phyloP scores from a whole-genome alignment of 2,888 invertebrate species.

The Pemphredon lugubris region DNA sequence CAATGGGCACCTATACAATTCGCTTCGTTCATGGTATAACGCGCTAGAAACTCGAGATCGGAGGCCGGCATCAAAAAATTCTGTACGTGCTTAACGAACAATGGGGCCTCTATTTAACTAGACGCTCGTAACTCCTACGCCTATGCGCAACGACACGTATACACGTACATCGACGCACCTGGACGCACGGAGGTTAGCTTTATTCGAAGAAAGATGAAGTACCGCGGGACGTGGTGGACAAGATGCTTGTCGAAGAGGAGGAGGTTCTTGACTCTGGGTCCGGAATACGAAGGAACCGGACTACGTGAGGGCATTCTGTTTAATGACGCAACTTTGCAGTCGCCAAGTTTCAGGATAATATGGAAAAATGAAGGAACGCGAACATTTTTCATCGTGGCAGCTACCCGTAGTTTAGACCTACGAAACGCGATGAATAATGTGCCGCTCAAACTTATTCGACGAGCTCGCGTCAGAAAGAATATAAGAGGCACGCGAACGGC shows the following conservation, averaged over 20 bases:
- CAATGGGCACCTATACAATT: constrained; percentile 18
- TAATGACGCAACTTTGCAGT: not conserved
- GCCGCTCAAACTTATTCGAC: too few species aligned
- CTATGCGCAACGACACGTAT: constrained; percentile 25
- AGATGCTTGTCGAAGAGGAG: not conserved
- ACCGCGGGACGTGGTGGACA: not conserved
- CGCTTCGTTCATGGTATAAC: constrained; percentile 20
- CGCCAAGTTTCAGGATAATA: constrained; percentile 12
- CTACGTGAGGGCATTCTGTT: not conserved
- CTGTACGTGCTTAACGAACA: constrained; percentile 21
- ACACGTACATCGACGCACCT: constrained; percentile 36
- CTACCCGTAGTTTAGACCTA: too few species aligned
- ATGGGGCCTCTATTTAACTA: constrained; percentile 31
- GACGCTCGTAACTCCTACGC: constrained; percentile 34
- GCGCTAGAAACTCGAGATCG: constrained; percentile 35
- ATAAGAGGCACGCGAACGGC: too few species aligned
- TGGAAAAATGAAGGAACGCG: constrained; percentile 8
- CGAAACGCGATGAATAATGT: too few species aligned
- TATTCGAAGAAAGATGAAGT: constrained; percentile 28
- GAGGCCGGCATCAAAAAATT: constrained; percentile 23
- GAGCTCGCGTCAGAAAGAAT: too few species aligned
- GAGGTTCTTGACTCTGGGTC: constrained; percentile 28
- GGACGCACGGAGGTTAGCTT: constrained; percentile 26
- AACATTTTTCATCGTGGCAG: too few species aligned
- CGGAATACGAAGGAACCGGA: constrained; percentile 1